phyloP scores from a whole-genome alignment of 1,140 invertebrate species.

The Drosophila sucinea region DNA sequence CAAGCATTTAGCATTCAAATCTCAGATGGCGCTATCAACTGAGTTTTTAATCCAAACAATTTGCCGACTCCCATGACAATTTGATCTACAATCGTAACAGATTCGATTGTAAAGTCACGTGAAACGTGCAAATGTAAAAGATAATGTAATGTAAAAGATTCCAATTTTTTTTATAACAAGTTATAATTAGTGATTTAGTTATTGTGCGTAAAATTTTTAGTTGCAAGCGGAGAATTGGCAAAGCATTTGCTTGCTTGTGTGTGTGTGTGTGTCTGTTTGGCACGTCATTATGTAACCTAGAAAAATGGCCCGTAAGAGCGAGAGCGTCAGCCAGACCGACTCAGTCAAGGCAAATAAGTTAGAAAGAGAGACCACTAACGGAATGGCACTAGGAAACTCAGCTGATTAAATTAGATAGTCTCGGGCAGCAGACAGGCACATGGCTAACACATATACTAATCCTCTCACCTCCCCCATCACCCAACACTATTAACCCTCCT shows the following conservation, averaged over 20 bases:
- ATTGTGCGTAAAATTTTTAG: neutral
- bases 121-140: neutral
- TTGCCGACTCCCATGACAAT: neutral
- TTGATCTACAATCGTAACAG: neutral
- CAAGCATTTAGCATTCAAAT: neutral
- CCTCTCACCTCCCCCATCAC: neutral
- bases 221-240: neutral
- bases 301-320: constrained; percentile 38
- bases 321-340: neutral
- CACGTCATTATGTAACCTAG: constrained; percentile 74
- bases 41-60: neutral
- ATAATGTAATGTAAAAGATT: neutral
- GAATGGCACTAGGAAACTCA: constrained; percentile 24
- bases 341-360: constrained; percentile 12
- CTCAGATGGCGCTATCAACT: neutral
- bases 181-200: neutral
- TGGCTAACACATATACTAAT: constrained; percentile 21
- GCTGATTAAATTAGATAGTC: constrained; percentile 67
- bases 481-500: neutral
- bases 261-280: constrained; percentile 2
- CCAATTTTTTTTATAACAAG: neutral
- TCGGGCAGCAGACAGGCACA: constrained; percentile 17
- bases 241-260: neutral
- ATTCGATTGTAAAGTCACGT: neutral
- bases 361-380: constrained; percentile 6